phyloP scores from a whole-genome alignment of 1,140 invertebrate species.

The Eubasilissa regina region DNA sequence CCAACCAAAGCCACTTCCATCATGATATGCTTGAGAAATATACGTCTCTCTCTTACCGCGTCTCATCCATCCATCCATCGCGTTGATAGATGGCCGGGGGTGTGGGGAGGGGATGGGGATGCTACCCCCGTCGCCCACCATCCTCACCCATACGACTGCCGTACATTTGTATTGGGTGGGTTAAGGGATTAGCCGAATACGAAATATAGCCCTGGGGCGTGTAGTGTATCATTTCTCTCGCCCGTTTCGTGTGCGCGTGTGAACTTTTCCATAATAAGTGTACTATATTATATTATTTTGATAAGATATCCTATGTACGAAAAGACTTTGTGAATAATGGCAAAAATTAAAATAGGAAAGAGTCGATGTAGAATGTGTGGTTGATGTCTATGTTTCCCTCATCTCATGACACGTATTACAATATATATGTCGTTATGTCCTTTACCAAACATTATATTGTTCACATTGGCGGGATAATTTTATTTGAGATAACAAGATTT shows the following conservation, averaged over 20 bases:
- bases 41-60: constrained; percentile 42
- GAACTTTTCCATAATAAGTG: not conserved
- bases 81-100: constrained; percentile 34
- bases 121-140: not conserved
- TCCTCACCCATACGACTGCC: constrained; percentile 17
- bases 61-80: constrained; percentile 42
- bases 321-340: constrained; percentile 20
- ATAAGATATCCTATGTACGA: not conserved
- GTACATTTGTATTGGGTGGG: constrained; percentile 45
- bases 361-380: too few relatives aligned
- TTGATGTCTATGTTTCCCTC: too few relatives aligned
- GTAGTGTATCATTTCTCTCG: constrained; percentile 26
- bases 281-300: too few relatives aligned
- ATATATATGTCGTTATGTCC: too few relatives aligned
- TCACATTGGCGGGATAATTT: too few relatives aligned
- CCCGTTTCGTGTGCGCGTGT: constrained; percentile 7
- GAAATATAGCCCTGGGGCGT: constrained; percentile 41
- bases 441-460: too few relatives aligned
- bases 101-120: not conserved
- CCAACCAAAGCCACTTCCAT: constrained; percentile 42
- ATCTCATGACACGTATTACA: too few relatives aligned
- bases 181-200: constrained; percentile 45
- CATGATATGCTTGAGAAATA: constrained; percentile 42
- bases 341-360: constrained; percentile 4
- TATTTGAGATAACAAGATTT: too few relatives aligned